These are phyloP conservation scores for Zophobas atratus DNA, from an alignment of 1,140 invertebrate species.

Conservation along the genomic window DNA sequence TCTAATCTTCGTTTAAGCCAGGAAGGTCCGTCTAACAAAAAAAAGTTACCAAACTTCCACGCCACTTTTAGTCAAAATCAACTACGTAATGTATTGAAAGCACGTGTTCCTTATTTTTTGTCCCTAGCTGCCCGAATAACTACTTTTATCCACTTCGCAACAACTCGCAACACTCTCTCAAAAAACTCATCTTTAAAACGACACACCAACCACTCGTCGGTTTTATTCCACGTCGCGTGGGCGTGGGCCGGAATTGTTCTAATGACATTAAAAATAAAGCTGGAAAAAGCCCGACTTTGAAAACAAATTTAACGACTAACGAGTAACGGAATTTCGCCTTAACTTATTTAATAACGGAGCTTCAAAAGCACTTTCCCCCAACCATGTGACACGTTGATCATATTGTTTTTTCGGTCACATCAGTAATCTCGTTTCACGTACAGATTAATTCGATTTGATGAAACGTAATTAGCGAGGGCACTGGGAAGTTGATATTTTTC, in stretches of 20 bases:
- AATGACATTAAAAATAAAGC: conserved; percentile 29
- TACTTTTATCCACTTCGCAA: too few species aligned
- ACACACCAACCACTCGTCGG: neutral
- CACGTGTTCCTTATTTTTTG: too few species aligned
- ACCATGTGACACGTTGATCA: neutral
- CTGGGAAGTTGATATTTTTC: neutral
- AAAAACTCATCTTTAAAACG: neutral
- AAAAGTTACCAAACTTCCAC: too few species aligned
- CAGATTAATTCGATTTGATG: conserved; percentile 2
- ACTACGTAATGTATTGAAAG: too few species aligned
- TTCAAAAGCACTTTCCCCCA: conserved; percentile 7
- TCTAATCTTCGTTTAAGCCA: too few species aligned
- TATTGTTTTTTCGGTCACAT: conserved; percentile 3
- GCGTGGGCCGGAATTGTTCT: neutral
- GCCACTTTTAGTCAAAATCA: too few species aligned
- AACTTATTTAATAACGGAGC: conserved; percentile 4
- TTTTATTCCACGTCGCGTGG: neutral
- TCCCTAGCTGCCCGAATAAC: too few species aligned
- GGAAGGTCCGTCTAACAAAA: too few species aligned
- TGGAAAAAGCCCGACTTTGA: neutral
- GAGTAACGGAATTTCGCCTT: neutral
- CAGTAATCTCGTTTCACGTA: neutral
- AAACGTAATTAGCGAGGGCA: conserved; percentile 4
- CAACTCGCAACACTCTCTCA: too few species aligned
- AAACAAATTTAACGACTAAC: conserved; percentile 24